Evolutionary conservation across 2,113 vertebrate genomes (phyloP).

Genomic region (Myrmecobius fasciatus): DNA sequence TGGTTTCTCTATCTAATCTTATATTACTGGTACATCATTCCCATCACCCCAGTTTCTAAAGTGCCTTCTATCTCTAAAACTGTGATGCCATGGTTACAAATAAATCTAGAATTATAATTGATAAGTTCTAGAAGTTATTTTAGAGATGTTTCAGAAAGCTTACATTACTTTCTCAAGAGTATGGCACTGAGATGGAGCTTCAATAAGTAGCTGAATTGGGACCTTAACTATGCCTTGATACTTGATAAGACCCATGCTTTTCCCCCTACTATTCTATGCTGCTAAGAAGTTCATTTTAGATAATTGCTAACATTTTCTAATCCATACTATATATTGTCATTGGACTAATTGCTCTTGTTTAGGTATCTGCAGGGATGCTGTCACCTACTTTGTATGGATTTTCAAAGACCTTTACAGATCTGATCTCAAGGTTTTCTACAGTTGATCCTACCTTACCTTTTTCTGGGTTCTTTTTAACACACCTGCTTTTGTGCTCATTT

Average conservation of each 20-base stretch:
- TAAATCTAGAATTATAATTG: neutral
- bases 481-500: conserved; percentile 20
- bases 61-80: neutral
- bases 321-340: neutral
- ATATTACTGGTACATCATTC: neutral
- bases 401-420: no score
- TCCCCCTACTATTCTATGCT: neutral
- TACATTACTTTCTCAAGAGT: neutral
- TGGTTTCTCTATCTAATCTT: neutral
- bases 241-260: neutral
- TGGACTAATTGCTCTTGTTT: conserved; percentile 17
- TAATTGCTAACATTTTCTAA: neutral
- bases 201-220: neutral
- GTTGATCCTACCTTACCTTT: neutral
- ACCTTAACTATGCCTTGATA: neutral
- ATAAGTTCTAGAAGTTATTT: neutral
- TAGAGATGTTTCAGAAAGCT: neutral
- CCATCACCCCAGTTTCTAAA: neutral
- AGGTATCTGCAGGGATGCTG: neutral
- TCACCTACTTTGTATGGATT: neutral
- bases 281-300: neutral
- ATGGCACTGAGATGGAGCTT: neutral
- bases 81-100: neutral
- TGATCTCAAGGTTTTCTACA: conserved; percentile 21
- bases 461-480: neutral